phyloP scores from a whole-genome alignment of 2,888 invertebrate species.

The Oasisia sp. region DNA sequence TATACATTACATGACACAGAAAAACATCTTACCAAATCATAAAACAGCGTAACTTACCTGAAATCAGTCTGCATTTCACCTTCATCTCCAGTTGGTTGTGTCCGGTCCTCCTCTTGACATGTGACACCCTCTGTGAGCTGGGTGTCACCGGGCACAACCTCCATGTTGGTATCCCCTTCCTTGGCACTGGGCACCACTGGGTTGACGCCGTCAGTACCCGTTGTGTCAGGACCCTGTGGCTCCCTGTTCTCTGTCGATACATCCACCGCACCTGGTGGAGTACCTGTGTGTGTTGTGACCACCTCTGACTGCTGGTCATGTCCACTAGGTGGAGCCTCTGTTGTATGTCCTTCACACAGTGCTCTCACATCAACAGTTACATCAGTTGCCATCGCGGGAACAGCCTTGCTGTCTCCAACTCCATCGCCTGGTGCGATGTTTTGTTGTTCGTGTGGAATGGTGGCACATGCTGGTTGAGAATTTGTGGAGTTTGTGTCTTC shows the following conservation, averaged over 20 bases:
- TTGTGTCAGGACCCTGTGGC: neutral
- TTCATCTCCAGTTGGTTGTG: neutral
- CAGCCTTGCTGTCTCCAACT: neutral
- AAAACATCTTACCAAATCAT: neutral
- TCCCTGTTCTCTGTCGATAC: neutral
- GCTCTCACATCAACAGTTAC: neutral
- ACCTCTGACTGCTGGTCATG: neutral
- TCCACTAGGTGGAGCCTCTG: neutral
- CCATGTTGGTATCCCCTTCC: neutral
- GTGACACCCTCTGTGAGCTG: neutral
- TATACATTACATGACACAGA: neutral
- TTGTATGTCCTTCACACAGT: neutral
- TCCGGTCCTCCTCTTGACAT: neutral
- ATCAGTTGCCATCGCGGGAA: neutral
- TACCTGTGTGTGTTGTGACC: neutral
- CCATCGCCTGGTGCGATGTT: neutral
- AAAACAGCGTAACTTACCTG: neutral
- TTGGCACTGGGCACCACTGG: neutral
- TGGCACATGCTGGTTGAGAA: neutral
- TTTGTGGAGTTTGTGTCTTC: neutral
- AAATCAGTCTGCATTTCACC: neutral
- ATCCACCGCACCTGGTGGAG: neutral
- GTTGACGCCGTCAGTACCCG: neutral
- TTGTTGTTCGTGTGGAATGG: neutral
- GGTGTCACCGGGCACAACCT: neutral